Evolutionary conservation across 1,140 invertebrate genomes (phyloP).

Genomic region (Himalopsyche phryganea): DNA sequence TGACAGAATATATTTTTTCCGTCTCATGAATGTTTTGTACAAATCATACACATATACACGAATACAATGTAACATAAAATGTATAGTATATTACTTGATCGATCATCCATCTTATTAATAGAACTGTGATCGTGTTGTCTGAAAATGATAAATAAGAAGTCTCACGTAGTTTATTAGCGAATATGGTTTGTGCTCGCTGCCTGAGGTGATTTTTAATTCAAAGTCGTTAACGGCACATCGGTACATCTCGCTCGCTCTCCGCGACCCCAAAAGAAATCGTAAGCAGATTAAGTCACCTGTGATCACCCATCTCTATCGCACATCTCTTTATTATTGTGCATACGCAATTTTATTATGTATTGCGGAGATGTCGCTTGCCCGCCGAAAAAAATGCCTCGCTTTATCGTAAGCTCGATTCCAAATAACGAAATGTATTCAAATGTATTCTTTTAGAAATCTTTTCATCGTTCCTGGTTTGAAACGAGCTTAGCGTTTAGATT

Average conservation of each 20-base stretch:
- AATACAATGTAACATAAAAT: too few relatives aligned
- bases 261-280: constrained; percentile 10
- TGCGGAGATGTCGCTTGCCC: constrained; percentile 16
- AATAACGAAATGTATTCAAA: not conserved
- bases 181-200: constrained; percentile 6
- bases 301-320: constrained; percentile 10
- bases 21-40: too few relatives aligned
- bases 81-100: too few relatives aligned
- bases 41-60: too few relatives aligned
- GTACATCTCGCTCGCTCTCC: constrained; percentile 18
- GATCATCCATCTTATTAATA: too few relatives aligned
- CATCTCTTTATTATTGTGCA: constrained; percentile 14
- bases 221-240: constrained; percentile 13
- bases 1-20: too few relatives aligned
- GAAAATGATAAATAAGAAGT: too few relatives aligned
- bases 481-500: too few relatives aligned
- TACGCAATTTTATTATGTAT: constrained; percentile 19
- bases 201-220: constrained; percentile 15
- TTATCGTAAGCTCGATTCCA: not conserved
- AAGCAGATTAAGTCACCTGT: constrained; percentile 20
- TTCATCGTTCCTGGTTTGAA: too few relatives aligned
- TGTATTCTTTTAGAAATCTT: not conserved
- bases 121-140: too few relatives aligned
- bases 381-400: not conserved
- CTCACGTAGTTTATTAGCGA: too few relatives aligned